phyloP scores from a whole-genome alignment of 2,113 vertebrate species.

The western clawed frog (Xenopus tropicalis) region DNA sequence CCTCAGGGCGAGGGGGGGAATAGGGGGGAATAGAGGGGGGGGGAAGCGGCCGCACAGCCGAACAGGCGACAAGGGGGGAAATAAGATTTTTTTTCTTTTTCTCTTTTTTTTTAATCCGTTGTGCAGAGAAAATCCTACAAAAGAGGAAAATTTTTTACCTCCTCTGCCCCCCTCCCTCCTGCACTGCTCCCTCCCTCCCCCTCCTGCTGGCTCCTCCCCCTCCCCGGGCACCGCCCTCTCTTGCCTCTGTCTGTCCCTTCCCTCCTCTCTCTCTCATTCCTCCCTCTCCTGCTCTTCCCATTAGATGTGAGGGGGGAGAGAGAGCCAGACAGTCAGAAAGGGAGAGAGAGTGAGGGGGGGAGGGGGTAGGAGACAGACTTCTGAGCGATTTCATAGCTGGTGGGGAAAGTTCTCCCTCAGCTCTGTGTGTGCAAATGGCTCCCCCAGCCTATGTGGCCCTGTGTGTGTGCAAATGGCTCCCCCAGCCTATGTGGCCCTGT shows the following conservation, averaged over 20 bases:
- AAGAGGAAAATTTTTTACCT: constrained; percentile 29
- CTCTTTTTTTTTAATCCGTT: constrained; percentile 39
- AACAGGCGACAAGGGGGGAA: constrained; percentile 10
- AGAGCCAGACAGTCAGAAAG: constrained; percentile 3
- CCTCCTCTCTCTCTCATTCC: constrained; percentile 10
- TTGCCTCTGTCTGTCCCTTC: not conserved
- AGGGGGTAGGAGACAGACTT: not conserved
- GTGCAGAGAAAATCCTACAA: constrained; percentile 43
- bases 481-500: not conserved
- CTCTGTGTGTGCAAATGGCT: accelerated
- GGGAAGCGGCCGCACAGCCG: constrained; percentile 48
- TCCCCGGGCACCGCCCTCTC: not conserved
- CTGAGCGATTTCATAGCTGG: not conserved
- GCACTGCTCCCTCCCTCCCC: constrained; percentile 10
- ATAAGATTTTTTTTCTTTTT: constrained; percentile 29
- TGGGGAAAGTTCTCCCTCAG: not conserved
- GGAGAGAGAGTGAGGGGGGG: not conserved
- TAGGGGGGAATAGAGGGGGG: constrained; percentile 20
- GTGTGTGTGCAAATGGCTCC: too few species aligned
- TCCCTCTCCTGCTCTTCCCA: not conserved
- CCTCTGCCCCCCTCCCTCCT: constrained; percentile 18
- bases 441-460: not conserved
- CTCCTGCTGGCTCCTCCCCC: constrained; percentile 17
- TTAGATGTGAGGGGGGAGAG: not conserved
- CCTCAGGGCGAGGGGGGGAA: constrained; percentile 19